phyloP scores from a whole-genome alignment of 2,113 vertebrate species.

The Nerophis ophidion region DNA sequence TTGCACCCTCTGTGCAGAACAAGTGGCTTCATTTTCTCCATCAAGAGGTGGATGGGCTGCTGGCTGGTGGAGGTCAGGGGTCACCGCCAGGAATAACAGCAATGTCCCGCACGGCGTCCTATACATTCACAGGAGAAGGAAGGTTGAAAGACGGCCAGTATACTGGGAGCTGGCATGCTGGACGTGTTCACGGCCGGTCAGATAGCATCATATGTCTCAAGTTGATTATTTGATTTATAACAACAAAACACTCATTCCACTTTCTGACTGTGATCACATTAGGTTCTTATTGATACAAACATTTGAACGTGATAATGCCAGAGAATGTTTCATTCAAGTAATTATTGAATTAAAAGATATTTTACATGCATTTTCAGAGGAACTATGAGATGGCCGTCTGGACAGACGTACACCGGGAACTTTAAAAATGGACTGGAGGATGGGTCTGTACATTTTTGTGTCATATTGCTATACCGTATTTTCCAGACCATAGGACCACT shows the following conservation, averaged over 20 bases:
- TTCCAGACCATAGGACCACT: too few relatives aligned
- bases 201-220: neutral
- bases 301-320: too few relatives aligned
- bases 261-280: neutral
- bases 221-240: too few relatives aligned
- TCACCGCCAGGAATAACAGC: slow-evolving; percentile 65
- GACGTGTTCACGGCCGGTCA: slow-evolving; percentile 90
- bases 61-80: slow-evolving; percentile 70
- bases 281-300: too few relatives aligned
- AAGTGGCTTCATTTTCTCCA: slow-evolving; percentile 91
- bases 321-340: too few relatives aligned
- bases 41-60: slow-evolving; percentile 86
- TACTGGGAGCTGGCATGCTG: slow-evolving; percentile 85
- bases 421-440: slow-evolving; percentile 91
- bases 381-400: slow-evolving; percentile 87
- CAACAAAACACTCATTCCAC: neutral
- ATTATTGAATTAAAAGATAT: too few relatives aligned
- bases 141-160: slow-evolving; percentile 88
- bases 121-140: slow-evolving; percentile 86
- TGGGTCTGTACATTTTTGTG: slow-evolving; percentile 70
- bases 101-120: slow-evolving; percentile 83
- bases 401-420: slow-evolving; percentile 83
- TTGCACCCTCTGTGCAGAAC: slow-evolving; percentile 62
- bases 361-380: slow-evolving; percentile 71
- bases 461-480: neutral